These are phyloP conservation scores for Hydrozoanthus gracilis DNA, from an alignment of 92 coral and sea anemone species.

Conservation along the genomic window DNA sequence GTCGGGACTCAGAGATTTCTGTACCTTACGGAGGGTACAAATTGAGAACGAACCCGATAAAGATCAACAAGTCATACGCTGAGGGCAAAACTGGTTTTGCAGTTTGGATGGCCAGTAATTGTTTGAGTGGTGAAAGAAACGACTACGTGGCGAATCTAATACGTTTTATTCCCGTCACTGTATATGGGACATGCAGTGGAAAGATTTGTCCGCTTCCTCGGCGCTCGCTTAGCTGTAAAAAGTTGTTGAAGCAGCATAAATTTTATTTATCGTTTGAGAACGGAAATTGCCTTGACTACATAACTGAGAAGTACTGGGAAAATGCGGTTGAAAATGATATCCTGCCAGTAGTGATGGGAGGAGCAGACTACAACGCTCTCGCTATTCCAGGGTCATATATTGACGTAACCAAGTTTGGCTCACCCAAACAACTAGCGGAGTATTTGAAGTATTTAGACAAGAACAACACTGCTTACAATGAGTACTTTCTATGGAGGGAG, in stretches of 20 bases:
- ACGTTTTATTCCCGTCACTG: conserved; percentile 54
- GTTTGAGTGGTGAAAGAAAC: conserved; percentile 60
- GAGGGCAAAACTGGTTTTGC: conserved; percentile 60
- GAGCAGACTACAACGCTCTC: conserved; percentile 54
- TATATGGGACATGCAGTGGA: conserved; percentile 64
- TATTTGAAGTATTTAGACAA: conserved; percentile 49
- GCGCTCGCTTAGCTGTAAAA: conserved; percentile 56
- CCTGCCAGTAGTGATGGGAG: conserved; percentile 68
- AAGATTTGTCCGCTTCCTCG: conserved; percentile 64
- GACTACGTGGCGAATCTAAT: conserved; percentile 59
- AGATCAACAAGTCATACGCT: conserved; percentile 30
- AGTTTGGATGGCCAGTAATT: conserved; percentile 88
- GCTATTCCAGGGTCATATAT: conserved; percentile 69
- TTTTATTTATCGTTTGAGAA: conserved; percentile 69
- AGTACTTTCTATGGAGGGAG: conserved; percentile 61
- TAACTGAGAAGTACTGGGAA: conserved; percentile 74
- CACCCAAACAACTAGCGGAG: conserved; percentile 59
- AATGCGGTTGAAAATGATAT: conserved; percentile 68
- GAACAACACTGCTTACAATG: conserved; percentile 58
- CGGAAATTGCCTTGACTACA: conserved; percentile 61
- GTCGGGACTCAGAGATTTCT: conserved; percentile 72
- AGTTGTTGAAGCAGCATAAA: conserved; percentile 48
- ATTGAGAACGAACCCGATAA: conserved; percentile 5
- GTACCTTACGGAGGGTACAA: conserved; percentile 73
- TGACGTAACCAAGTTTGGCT: conserved; percentile 56